A percentile compares a stretch with the other conserved stretches of the same genome.
These are phyloP conservation scores for Epinotia demarniana DNA, from an alignment of 2,888 invertebrate species.

Conservation along the genomic window DNA sequence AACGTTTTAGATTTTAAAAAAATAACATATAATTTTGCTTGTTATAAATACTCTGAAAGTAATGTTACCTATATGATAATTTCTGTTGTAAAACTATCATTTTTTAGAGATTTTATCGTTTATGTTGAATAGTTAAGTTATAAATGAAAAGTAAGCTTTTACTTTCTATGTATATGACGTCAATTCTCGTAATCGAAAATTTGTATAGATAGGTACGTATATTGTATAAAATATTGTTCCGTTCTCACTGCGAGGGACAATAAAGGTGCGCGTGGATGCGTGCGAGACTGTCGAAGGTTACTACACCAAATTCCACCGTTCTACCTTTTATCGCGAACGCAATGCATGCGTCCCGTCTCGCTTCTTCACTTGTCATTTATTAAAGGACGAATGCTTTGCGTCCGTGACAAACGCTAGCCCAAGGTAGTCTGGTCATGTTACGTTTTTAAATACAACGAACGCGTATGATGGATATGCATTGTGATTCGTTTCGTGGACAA, in stretches of 20 bases:
- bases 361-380: slow-evolving; percentile 3
- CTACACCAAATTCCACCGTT: slow-evolving; percentile 6
- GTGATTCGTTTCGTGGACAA: slow-evolving; percentile 59
- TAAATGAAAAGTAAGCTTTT: slow-evolving; percentile 73
- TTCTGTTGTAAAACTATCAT: slow-evolving; percentile 41
- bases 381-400: slow-evolving; percentile 2
- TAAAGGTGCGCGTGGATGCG: slow-evolving; percentile 49
- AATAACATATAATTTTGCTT: slow-evolving; percentile 61
- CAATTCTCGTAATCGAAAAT: slow-evolving; percentile 77
- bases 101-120: slow-evolving; percentile 39
- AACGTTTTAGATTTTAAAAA: slow-evolving; percentile 49
- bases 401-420: slow-evolving; percentile 15
- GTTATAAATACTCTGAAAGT: slow-evolving; percentile 52
- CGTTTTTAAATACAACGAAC: slow-evolving; percentile 62
- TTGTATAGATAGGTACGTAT: slow-evolving; percentile 59
- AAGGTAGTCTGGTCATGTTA: slow-evolving; percentile 17
- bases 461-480: slow-evolving; percentile 69
- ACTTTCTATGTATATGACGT: slow-evolving; percentile 73
- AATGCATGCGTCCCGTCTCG: neutral
- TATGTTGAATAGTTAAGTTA: slow-evolving; percentile 52
- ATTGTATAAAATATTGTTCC: slow-evolving; percentile 45
- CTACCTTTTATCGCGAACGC: slow-evolving; percentile 12
- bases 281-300: slow-evolving; percentile 71
- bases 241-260: slow-evolving; percentile 13
- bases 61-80: slow-evolving; percentile 39